Conservation (phyloP, 2,888 invertebrate genomes). For the Antheraea yamamai region DNA sequence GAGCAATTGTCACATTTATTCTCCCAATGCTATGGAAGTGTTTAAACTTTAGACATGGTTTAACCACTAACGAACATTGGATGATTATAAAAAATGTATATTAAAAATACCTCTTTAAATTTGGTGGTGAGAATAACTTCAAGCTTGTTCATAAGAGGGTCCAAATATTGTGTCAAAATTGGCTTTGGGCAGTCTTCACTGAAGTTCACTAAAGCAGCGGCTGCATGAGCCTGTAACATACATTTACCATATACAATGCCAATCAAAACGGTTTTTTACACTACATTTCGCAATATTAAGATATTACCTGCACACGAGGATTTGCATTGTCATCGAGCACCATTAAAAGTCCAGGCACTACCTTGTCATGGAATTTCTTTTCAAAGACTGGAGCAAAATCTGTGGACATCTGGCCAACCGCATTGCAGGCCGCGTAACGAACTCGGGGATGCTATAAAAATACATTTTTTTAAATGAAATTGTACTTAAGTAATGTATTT, state of each 20-base stretch:
- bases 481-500: not conserved
- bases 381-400: conserved; percentile 98
- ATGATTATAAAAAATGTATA: conserved; percentile 9
- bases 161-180: conserved; percentile 94
- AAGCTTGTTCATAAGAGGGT: conserved; percentile 94
- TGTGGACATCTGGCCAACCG: conserved; percentile 98
- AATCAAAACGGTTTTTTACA: not conserved
- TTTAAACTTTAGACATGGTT: conserved; percentile 46
- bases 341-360: conserved; percentile 94
- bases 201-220: conserved; percentile 99
- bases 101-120: conserved; percentile 89
- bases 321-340: conserved; percentile 94
- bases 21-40: conserved; percentile 80
- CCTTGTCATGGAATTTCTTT: conserved; percentile 98
- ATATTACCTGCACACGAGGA: conserved; percentile 93
- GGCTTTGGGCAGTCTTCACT: conserved; percentile 99
- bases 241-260: conserved; percentile 2
- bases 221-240: conserved; percentile 85
- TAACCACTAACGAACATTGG: conserved; percentile 81
- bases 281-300: not conserved
- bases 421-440: conserved; percentile 98
- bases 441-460: conserved; percentile 90
- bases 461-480: not conserved
- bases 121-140: conserved; percentile 94
- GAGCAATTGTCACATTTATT: conserved; percentile 73